Percentiles rank a stretch among this genome's conserved stretches.
phyloP scores from a whole-genome alignment of 2,888 invertebrate species.

The Ichneumon xanthorius region DNA sequence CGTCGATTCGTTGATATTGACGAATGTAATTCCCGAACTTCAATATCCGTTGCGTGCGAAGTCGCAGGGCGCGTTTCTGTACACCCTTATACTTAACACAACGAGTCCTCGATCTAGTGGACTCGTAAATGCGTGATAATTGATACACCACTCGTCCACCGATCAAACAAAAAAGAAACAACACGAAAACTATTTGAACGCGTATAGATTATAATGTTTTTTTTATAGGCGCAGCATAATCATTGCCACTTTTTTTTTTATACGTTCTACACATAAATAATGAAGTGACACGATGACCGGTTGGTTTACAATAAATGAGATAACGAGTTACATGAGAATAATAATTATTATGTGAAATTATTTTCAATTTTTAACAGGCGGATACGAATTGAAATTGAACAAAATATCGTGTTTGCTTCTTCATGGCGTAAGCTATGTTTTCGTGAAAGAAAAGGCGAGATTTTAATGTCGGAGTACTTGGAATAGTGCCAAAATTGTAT shows the following conservation, averaged over 20 bases:
- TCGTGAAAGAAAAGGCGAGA: too few relatives aligned
- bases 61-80: background rate
- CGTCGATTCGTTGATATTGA: constrained; percentile 13
- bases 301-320: constrained; percentile 72
- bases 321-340: constrained; percentile 48
- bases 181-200: constrained; percentile 22
- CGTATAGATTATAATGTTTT: constrained; percentile 44
- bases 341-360: background rate
- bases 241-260: constrained; percentile 68
- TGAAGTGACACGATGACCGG: constrained; percentile 64
- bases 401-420: background rate
- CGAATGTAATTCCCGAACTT: constrained; percentile 27
- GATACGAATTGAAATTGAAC: background rate
- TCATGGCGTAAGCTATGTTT: too few relatives aligned
- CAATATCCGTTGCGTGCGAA: constrained; percentile 18
- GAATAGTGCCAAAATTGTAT: too few relatives aligned
- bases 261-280: constrained; percentile 67
- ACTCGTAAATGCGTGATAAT: constrained; percentile 41
- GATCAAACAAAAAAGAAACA: constrained; percentile 20
- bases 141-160: constrained; percentile 36
- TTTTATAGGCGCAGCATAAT: constrained; percentile 46
- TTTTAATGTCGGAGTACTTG: too few relatives aligned
- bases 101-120: constrained; percentile 23
- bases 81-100: constrained; percentile 53
- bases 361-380: background rate